A percentile compares a stretch with the other conserved stretches of the same genome.
Evolutionary conservation across 2,888 invertebrate species (phyloP).

Genomic region (Argyra leucocephala): DNA sequence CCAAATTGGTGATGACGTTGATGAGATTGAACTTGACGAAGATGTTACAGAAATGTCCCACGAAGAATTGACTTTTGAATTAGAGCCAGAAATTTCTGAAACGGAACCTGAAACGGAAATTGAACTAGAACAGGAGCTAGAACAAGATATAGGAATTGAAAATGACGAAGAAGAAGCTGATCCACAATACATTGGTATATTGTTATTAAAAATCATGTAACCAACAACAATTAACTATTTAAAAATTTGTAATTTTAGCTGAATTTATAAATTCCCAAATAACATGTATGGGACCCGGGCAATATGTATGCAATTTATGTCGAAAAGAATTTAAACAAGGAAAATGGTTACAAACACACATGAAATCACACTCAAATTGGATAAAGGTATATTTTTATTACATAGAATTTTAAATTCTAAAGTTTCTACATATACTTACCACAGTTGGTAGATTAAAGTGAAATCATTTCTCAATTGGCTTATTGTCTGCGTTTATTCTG

Average conservation of each 20-base stretch:
- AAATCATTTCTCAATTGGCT: too few species aligned
- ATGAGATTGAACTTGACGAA: conserved; percentile 30
- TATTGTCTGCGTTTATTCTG: too few species aligned
- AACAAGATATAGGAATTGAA: conserved; percentile 31
- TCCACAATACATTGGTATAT: neutral
- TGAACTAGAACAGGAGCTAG: conserved; percentile 20
- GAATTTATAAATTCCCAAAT: conserved; percentile 46
- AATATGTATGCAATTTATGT: conserved; percentile 54
- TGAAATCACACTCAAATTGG: conserved; percentile 56
- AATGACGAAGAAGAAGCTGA: conserved; percentile 21
- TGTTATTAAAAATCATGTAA: neutral
- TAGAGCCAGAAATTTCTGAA: conserved; percentile 26
- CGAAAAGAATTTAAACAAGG: conserved; percentile 55
- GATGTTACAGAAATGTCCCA: conserved; percentile 22
- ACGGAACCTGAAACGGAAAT: conserved; percentile 27
- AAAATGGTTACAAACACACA: conserved; percentile 53
- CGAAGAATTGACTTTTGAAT: conserved; percentile 25
- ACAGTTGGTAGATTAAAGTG: too few species aligned
- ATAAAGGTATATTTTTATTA: conserved; percentile 40
- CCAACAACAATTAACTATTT: neutral
- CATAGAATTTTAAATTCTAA: neutral
- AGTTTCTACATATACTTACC: neutral
- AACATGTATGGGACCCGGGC: conserved; percentile 49
- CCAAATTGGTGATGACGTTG: conserved; percentile 22
- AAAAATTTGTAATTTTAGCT: conserved; percentile 25